phyloP scores from a whole-genome alignment of 2,888 invertebrate species.

The Pachycephus smyrnensis region DNA sequence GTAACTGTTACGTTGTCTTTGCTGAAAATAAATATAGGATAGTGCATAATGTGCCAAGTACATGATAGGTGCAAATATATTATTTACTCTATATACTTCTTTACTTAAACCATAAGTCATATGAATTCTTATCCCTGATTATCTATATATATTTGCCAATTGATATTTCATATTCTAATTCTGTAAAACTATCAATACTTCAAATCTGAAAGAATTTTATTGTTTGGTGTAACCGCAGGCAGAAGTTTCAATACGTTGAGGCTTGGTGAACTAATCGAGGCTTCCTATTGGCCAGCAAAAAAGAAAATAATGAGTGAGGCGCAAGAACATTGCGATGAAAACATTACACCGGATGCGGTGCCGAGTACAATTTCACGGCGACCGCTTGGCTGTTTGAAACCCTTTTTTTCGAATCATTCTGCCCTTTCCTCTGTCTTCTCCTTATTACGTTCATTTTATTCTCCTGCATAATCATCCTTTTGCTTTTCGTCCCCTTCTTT shows the following conservation, averaged over 20 bases:
- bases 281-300: neutral
- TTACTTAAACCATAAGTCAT: too few relatives aligned
- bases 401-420: neutral
- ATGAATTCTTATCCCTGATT: too few relatives aligned
- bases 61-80: too few relatives aligned
- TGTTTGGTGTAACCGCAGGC: neutral
- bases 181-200: neutral
- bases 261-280: neutral
- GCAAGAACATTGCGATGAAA: slow-evolving; percentile 30
- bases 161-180: neutral
- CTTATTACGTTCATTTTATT: neutral
- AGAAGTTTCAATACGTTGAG: neutral
- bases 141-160: too few relatives aligned
- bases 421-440: neutral
- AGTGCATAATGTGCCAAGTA: too few relatives aligned
- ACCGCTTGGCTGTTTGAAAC: neutral
- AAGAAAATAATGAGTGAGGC: neutral
- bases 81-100: too few relatives aligned
- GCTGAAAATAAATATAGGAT: too few relatives aligned
- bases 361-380: slow-evolving; percentile 6
- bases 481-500: too few relatives aligned
- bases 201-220: neutral
- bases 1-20: too few relatives aligned
- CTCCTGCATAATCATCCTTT: neutral
- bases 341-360: slow-evolving; percentile 18